A percentile compares a stretch with the other conserved stretches of the same genome.
Conservation (phyloP, 2,113 vertebrate genomes). For the Pipra filicauda region DNA sequence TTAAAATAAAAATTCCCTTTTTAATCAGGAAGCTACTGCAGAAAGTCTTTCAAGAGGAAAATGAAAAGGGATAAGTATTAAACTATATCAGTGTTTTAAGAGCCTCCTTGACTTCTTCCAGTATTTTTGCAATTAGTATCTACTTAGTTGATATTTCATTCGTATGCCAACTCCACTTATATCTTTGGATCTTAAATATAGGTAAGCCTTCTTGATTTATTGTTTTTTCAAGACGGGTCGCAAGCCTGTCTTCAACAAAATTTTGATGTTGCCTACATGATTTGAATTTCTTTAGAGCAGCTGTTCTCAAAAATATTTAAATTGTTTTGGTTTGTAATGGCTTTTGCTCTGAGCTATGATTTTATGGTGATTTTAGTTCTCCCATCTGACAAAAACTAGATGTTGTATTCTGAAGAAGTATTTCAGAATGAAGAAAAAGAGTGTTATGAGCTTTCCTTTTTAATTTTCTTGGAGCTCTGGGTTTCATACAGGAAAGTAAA, state of each 20-base stretch:
- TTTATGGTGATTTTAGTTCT: not conserved
- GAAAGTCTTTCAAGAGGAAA: not conserved
- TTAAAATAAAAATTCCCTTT: not conserved
- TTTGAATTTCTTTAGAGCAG: not conserved
- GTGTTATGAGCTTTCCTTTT: not conserved
- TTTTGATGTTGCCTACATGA: not conserved
- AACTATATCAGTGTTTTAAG: not conserved
- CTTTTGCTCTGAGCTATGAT: not conserved
- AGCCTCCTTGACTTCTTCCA: not conserved
- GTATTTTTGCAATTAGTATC: not conserved
- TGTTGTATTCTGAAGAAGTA: not conserved
- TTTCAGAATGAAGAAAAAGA: not conserved
- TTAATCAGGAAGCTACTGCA: not conserved
- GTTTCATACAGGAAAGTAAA: not conserved
- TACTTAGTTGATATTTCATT: not conserved
- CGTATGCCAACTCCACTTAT: not conserved
- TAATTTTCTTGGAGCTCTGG: not conserved
- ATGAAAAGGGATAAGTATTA: not conserved
- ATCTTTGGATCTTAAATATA: not conserved
- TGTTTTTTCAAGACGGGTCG: not conserved
- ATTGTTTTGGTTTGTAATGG: not conserved
- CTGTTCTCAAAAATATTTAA: not conserved
- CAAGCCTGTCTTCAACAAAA: not conserved
- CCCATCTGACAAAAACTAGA: not conserved
- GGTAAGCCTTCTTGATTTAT: not conserved